Percentiles rank a stretch among this genome's conserved stretches.
phyloP scores from a whole-genome alignment of 2,113 vertebrate species.

The Vulpes ferrilata region DNA sequence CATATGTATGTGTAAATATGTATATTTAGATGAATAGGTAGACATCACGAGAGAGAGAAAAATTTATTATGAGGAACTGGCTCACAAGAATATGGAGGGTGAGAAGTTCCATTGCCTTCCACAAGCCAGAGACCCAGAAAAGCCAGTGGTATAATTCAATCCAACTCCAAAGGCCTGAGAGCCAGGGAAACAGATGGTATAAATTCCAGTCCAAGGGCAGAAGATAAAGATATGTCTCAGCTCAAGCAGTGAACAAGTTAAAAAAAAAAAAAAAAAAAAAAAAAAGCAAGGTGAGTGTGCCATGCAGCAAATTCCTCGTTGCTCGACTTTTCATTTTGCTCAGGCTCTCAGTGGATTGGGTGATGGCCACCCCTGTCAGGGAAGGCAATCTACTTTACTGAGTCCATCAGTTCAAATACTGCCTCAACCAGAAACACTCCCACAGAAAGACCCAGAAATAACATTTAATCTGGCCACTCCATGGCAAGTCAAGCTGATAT shows the following conservation, averaged over 20 bases:
- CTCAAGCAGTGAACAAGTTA: not conserved
- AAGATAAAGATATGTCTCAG: not conserved
- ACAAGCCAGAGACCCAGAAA: not conserved
- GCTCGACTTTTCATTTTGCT: not conserved
- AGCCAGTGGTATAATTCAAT: not conserved
- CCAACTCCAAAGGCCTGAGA: not conserved
- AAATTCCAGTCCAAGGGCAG: not conserved
- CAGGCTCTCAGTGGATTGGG: not conserved
- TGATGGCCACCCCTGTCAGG: not conserved
- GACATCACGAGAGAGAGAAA: not conserved
- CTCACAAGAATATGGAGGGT: not conserved
- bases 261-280: not conserved
- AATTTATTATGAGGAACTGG: not conserved
- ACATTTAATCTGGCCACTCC: not conserved
- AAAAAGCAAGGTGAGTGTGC: fast-evolving
- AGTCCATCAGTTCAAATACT: not conserved
- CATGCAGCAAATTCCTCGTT: not conserved
- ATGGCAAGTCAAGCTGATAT: not conserved
- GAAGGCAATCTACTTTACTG: not conserved
- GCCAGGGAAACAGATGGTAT: not conserved
- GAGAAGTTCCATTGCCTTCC: not conserved
- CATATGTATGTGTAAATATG: not conserved
- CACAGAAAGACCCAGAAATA: not conserved
- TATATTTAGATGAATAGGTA: not conserved
- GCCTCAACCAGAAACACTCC: not conserved